These are phyloP conservation scores for Stenodema calcarata DNA, from an alignment of 2,888 invertebrate species.

Conservation along the genomic window DNA sequence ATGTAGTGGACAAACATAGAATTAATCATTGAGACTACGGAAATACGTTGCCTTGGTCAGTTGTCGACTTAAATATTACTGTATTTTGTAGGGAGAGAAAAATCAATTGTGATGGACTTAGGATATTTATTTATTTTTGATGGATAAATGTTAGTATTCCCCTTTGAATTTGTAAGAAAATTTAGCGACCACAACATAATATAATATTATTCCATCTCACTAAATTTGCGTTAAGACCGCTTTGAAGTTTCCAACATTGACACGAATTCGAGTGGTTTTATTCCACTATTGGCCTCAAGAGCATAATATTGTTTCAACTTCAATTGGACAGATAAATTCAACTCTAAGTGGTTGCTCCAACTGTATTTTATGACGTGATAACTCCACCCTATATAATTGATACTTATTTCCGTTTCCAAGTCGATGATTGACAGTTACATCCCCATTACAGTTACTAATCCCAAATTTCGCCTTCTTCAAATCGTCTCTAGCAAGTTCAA, in stretches of 20 bases:
- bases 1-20: neutral
- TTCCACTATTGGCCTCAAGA: neutral
- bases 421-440: too few relatives aligned
- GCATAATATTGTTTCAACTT: neutral
- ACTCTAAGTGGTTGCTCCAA: neutral
- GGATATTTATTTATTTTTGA: neutral
- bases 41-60: slow-evolving; percentile 27
- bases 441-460: too few relatives aligned
- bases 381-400: neutral
- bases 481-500: neutral
- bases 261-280: neutral
- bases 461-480: neutral
- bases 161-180: neutral
- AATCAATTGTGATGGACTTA: neutral
- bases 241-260: neutral
- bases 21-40: slow-evolving; percentile 24
- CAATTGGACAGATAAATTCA: neutral
- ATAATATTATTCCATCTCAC: neutral
- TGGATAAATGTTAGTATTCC: neutral
- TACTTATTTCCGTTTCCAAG: neutral
- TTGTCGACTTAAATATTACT: neutral
- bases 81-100: neutral
- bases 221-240: neutral
- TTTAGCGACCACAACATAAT: neutral
- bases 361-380: neutral